These are phyloP conservation scores for Jordanella pulchra DNA, from an alignment of 2,797 vertebrate species.

Conservation along the genomic window DNA sequence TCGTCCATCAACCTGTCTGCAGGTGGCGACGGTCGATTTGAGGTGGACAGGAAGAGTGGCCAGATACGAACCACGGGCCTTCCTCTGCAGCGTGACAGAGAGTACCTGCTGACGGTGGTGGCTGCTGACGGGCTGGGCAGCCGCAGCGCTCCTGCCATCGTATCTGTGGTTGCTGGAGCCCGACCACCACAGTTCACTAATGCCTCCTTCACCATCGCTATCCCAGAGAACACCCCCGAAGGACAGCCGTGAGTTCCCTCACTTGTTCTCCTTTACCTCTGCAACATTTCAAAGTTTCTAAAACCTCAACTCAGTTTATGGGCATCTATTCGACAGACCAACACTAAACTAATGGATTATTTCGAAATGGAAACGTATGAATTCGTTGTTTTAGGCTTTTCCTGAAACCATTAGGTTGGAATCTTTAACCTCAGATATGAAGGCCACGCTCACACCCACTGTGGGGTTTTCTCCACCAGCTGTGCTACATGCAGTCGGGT, in stretches of 20 bases:
- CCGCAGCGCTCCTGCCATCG: slow-evolving; percentile 77
- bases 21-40: slow-evolving; percentile 88
- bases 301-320: too few relatives aligned
- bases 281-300: too few relatives aligned
- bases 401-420: too few relatives aligned
- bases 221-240: slow-evolving; percentile 82
- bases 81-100: slow-evolving; percentile 81
- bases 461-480: too few relatives aligned
- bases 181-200: slow-evolving; percentile 87
- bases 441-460: too few relatives aligned
- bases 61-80: slow-evolving; percentile 85
- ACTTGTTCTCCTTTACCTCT: not conserved
- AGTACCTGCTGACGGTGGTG: slow-evolving; percentile 85
- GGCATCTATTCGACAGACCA: too few relatives aligned
- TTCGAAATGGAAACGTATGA: too few relatives aligned
- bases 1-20: not conserved
- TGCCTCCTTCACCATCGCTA: slow-evolving; percentile 77
- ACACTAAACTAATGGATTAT: too few relatives aligned
- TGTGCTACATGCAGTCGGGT: too few relatives aligned
- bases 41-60: slow-evolving; percentile 86
- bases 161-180: slow-evolving; percentile 84
- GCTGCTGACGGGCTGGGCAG: slow-evolving; percentile 84
- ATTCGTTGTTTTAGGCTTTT: too few relatives aligned
- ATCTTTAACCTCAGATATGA: too few relatives aligned
- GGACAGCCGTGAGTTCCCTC: slow-evolving; percentile 82